Percentiles rank a stretch among this genome's conserved stretches.
These are phyloP conservation scores for Drosophila suboccidentalis DNA, from an alignment of 2,888 invertebrate species.

Conservation along the genomic window DNA sequence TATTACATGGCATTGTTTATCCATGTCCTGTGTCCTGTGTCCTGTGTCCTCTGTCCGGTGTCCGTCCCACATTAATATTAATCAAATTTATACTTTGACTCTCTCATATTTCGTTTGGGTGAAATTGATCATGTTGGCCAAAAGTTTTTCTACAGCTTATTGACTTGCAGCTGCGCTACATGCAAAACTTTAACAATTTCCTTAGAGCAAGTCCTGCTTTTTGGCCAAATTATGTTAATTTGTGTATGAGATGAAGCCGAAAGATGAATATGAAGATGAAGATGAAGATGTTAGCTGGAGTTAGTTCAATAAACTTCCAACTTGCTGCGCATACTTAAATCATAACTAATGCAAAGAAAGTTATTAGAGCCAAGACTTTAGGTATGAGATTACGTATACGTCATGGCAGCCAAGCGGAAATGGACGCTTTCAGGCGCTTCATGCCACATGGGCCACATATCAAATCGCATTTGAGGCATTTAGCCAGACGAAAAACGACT, in stretches of 20 bases:
- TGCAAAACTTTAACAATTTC: constrained; percentile 67
- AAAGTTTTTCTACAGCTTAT: constrained; percentile 69
- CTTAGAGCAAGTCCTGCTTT: constrained; percentile 54
- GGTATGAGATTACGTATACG: constrained; percentile 40
- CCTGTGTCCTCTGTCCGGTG: constrained; percentile 8
- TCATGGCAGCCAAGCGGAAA: constrained; percentile 42
- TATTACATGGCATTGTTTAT: constrained; percentile 61
- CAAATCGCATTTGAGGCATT: constrained; percentile 78
- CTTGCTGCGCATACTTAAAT: constrained; percentile 34
- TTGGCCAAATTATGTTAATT: constrained; percentile 75
- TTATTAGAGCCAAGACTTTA: constrained; percentile 42
- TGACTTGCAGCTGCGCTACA: constrained; percentile 57
- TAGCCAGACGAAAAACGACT: constrained; percentile 77
- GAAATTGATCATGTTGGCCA: constrained; percentile 43
- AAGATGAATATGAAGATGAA: constrained; percentile 2
- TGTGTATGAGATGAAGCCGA: constrained; percentile 13
- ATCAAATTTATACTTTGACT: constrained; percentile 66
- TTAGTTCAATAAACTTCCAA: constrained; percentile 60
- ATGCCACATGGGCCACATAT: constrained; percentile 59
- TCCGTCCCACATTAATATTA: constrained; percentile 68
- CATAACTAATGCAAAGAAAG: constrained; percentile 63
- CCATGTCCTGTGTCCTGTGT: constrained; percentile 26
- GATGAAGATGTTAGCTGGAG: constrained; percentile 1
- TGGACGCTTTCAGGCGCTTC: constrained; percentile 43
- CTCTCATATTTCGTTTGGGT: constrained; percentile 25